These are phyloP conservation scores for Drosophila pseudoobscura DNA, from an alignment of 1,140 invertebrate genomes.

Conservation along the genomic window DNA sequence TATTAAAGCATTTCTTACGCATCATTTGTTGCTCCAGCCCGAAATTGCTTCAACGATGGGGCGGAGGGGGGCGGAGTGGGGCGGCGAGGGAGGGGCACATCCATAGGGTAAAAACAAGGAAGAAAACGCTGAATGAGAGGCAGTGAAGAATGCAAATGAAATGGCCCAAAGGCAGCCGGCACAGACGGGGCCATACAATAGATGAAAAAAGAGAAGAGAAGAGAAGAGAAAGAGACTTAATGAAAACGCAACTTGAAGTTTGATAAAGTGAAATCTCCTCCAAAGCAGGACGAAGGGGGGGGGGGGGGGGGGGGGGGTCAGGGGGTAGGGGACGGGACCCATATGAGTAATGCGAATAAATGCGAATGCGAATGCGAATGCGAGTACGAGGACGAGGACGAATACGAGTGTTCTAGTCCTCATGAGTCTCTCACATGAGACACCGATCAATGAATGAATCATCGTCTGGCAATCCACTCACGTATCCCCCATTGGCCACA, in stretches of 20 bases:
- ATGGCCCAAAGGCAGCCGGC: slow-evolving; percentile 35
- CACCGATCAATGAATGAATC: neutral
- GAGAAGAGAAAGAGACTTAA: slow-evolving; percentile 32
- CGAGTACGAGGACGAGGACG: no score
- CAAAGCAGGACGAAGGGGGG: neutral
- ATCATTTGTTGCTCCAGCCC: slow-evolving; percentile 66
- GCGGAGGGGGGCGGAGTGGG: neutral
- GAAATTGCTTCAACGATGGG: slow-evolving; percentile 23
- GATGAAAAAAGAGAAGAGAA: neutral
- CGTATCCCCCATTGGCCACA: slow-evolving; percentile 12
- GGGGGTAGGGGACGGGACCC: neutral
- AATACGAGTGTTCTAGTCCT: no score
- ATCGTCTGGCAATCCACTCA: slow-evolving; percentile 23
- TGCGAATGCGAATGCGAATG: no score
- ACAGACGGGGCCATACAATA: neutral
- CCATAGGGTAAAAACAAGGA: slow-evolving; percentile 3
- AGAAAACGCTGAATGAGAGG: slow-evolving; percentile 28
- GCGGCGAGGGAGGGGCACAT: neutral
- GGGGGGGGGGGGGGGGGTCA: neutral
- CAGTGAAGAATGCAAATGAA: slow-evolving; percentile 51
- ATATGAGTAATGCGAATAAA: slow-evolving; percentile 24
- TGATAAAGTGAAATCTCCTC: slow-evolving; percentile 54
- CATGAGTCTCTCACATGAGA: no score
- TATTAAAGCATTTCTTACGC: slow-evolving; percentile 80
- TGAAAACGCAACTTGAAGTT: slow-evolving; percentile 63